These are phyloP conservation scores for Lysandra coridon DNA, from an alignment of 2,888 invertebrate genomes.

Conservation along the genomic window DNA sequence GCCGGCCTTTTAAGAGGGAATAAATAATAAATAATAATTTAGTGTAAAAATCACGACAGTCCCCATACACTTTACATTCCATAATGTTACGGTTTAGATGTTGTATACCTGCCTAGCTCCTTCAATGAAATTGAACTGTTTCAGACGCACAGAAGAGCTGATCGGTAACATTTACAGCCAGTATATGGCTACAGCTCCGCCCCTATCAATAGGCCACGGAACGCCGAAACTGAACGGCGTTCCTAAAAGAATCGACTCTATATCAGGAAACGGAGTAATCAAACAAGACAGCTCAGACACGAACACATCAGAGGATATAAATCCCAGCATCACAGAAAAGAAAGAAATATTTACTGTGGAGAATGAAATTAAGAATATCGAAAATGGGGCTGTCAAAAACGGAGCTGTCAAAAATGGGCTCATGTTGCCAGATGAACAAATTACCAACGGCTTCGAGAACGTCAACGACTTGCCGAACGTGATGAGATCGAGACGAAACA, in stretches of 20 bases:
- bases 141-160: slow-evolving; percentile 82
- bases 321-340: slow-evolving; percentile 55
- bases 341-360: slow-evolving; percentile 66
- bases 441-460: slow-evolving; percentile 41
- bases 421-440: slow-evolving; percentile 49
- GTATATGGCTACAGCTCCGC: slow-evolving; percentile 73
- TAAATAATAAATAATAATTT: too few species aligned
- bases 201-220: slow-evolving; percentile 58
- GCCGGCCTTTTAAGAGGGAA: too few species aligned
- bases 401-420: slow-evolving; percentile 36
- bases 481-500: slow-evolving; percentile 62
- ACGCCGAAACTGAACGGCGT: slow-evolving; percentile 58
- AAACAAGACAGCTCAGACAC: slow-evolving; percentile 70
- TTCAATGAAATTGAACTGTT: slow-evolving; percentile 36
- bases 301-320: slow-evolving; percentile 67
- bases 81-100: too few species aligned
- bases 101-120: too few species aligned
- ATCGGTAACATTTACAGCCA: slow-evolving; percentile 79
- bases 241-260: slow-evolving; percentile 53
- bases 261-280: slow-evolving; percentile 52
- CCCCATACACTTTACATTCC: too few species aligned
- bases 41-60: too few species aligned
- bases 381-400: slow-evolving; percentile 41
- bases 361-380: slow-evolving; percentile 62
- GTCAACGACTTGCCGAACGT: slow-evolving; percentile 58